These are phyloP conservation scores for Brachionus plicatilis DNA, from an alignment of 1,140 invertebrate species.

Conservation along the genomic window DNA sequence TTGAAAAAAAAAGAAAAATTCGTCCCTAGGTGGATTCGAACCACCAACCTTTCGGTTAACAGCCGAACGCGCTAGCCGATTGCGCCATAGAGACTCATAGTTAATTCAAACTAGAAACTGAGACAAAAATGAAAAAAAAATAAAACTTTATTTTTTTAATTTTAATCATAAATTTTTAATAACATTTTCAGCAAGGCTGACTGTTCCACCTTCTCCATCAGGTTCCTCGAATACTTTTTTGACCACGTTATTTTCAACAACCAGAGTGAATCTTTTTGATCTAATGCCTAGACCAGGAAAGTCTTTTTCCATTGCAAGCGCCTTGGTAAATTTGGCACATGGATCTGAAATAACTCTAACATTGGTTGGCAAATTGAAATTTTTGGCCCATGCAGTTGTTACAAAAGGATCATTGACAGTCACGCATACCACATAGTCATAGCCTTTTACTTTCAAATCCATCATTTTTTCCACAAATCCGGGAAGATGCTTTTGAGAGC, in stretches of 20 bases:
- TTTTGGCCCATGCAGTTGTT: constrained; percentile 72
- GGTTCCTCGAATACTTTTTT: constrained; percentile 79
- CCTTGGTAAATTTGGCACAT: constrained; percentile 67
- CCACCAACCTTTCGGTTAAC: background rate
- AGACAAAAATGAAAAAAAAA: background rate
- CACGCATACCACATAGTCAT: constrained; percentile 77
- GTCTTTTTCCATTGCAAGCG: constrained; percentile 63
- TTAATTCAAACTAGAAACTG: background rate
- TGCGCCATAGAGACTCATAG: background rate
- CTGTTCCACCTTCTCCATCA: constrained; percentile 80
- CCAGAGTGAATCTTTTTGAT: constrained; percentile 76
- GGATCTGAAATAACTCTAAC: constrained; percentile 82
- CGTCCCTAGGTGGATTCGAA: background rate
- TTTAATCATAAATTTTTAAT: background rate
- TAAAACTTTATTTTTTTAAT: background rate
- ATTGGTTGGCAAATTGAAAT: constrained; percentile 51
- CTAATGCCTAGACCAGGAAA: constrained; percentile 69
- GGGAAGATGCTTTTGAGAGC: constrained; percentile 71
- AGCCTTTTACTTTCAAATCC: constrained; percentile 71
- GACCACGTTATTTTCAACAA: constrained; percentile 74
- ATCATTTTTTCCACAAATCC: constrained; percentile 73
- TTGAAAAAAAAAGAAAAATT: background rate
- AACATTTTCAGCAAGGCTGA: constrained; percentile 68
- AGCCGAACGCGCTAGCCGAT: background rate
- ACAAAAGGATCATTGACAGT: constrained; percentile 91